Evolutionary conservation across 64 coral and sea anemone species (phyloP).

Genomic region (Montipora foliosa): DNA sequence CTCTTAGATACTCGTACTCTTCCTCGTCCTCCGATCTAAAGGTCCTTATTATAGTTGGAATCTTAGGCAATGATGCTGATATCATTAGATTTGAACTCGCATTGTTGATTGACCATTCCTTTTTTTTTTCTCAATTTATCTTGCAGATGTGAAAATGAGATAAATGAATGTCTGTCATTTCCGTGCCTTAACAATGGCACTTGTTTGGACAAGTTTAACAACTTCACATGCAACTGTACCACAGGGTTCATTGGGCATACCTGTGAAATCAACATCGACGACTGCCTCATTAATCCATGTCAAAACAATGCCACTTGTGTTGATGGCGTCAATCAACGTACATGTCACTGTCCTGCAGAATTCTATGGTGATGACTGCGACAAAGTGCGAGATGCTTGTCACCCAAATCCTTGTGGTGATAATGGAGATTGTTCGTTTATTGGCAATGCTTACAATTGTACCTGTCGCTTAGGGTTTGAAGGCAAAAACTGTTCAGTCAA

Average conservation of each 20-base stretch:
- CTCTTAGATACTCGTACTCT: too few relatives aligned
- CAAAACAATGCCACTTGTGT: slow-evolving; percentile 30
- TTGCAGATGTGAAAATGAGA: slow-evolving; percentile 18
- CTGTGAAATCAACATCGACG: slow-evolving; percentile 11
- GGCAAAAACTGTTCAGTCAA: slow-evolving; percentile 9
- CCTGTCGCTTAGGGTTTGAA: slow-evolving; percentile 18
- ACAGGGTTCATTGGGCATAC: neutral
- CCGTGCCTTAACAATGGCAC: slow-evolving; percentile 11
- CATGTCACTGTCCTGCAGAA: neutral
- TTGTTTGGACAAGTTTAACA: slow-evolving; percentile 2
- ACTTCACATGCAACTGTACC: slow-evolving; percentile 24
- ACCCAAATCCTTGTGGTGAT: neutral
- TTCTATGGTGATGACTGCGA: slow-evolving; percentile 14
- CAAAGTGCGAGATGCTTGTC: slow-evolving; percentile 6
- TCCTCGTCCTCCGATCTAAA: too few relatives aligned
- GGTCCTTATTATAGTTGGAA: too few relatives aligned
- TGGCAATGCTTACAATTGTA: neutral
- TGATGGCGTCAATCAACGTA: slow-evolving; percentile 3
- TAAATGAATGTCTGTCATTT: slow-evolving; percentile 5
- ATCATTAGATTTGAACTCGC: too few relatives aligned
- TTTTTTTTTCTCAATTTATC: neutral
- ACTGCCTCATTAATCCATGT: neutral
- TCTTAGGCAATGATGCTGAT: too few relatives aligned
- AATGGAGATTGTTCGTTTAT: neutral
- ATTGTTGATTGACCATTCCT: too few relatives aligned